These are phyloP conservation scores for Apoderus coryli DNA, from an alignment of 2,888 invertebrate species.

Conservation along the genomic window DNA sequence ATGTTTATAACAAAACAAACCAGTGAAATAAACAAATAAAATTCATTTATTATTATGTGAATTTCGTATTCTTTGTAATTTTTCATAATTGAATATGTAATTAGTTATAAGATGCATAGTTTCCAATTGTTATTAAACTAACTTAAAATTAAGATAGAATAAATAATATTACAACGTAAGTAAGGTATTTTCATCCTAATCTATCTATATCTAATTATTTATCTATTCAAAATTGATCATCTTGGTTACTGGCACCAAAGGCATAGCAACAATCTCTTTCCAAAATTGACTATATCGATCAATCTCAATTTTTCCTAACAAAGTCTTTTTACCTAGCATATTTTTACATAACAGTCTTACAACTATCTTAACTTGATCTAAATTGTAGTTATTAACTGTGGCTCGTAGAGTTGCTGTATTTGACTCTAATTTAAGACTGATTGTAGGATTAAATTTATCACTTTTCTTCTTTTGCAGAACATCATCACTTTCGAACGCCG, in stretches of 20 bases:
- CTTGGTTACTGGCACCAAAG: conserved; percentile 41
- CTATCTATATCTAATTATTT: too few species aligned
- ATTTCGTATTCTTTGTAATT: too few species aligned
- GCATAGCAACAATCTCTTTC: conserved; percentile 43
- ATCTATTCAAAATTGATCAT: conserved; percentile 48
- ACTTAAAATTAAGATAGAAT: too few species aligned
- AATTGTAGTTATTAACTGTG: conserved; percentile 45
- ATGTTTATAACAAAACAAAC: too few species aligned
- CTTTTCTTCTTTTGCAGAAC: conserved; percentile 48
- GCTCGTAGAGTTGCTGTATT: conserved; percentile 47
- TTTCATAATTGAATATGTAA: too few species aligned
- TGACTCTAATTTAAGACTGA: conserved; percentile 61
- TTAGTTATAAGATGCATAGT: too few species aligned
- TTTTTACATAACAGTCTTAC: conserved; percentile 51
- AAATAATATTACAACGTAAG: too few species aligned
- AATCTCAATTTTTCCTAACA: conserved; percentile 50
- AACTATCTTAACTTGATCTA: conserved; percentile 48
- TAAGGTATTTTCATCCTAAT: too few species aligned
- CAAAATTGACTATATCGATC: conserved; percentile 49
- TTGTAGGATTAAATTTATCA: conserved; percentile 55
- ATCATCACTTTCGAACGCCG: conserved; percentile 50
- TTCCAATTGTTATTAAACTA: too few species aligned
- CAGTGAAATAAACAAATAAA: too few species aligned
- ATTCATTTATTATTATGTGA: too few species aligned
- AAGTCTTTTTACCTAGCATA: conserved; percentile 51